phyloP scores from a whole-genome alignment of 2,113 vertebrate species.

The Pteruthius melanotis region DNA sequence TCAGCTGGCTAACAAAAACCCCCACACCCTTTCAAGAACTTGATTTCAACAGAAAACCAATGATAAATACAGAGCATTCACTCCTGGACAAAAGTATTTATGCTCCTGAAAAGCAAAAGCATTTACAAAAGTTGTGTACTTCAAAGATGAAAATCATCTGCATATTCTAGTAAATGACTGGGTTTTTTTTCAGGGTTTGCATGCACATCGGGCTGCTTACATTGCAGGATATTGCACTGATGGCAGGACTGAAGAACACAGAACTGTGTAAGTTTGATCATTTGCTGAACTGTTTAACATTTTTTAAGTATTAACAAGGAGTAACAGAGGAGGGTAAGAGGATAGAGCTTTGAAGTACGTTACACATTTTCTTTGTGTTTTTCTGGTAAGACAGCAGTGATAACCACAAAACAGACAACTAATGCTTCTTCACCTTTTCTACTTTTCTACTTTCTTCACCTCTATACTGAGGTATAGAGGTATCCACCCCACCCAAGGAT shows the following conservation, averaged over 20 bases:
- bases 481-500: not conserved
- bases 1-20: not conserved
- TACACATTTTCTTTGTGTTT: not conserved
- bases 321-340: not conserved
- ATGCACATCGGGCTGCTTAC: not conserved
- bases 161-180: not conserved
- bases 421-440: not conserved
- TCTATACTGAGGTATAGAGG: not conserved
- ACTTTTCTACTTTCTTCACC: too few relatives aligned
- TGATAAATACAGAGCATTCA: not conserved
- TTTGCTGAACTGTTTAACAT: not conserved
- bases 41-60: not conserved
- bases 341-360: not conserved
- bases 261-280: not conserved
- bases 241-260: not conserved
- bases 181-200: not conserved
- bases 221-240: not conserved
- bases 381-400: not conserved
- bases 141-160: not conserved
- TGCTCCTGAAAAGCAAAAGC: not conserved
- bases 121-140: not conserved
- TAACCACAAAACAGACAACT: not conserved
- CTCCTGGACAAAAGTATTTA: not conserved
- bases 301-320: not conserved
- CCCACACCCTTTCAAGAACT: not conserved